Conservation (phyloP, 2,888 invertebrate species). For the Ectropis crepuscularia region DNA sequence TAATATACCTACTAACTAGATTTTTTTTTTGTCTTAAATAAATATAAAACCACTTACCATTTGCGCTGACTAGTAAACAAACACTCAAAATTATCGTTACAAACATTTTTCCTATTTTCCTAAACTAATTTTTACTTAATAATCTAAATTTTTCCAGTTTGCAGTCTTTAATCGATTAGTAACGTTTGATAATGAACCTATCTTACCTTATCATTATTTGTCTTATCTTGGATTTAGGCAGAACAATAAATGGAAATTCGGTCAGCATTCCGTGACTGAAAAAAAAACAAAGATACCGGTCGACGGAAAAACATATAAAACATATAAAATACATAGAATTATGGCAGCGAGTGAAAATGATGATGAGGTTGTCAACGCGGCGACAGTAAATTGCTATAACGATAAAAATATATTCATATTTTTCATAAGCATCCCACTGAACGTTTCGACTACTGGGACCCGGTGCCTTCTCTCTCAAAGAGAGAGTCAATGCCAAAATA, state of each 20-base stretch:
- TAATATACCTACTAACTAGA: too few species aligned
- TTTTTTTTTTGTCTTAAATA: background rate
- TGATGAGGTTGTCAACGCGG: too few species aligned
- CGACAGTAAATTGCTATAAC: too few species aligned
- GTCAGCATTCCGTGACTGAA: background rate
- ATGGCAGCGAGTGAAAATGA: too few species aligned
- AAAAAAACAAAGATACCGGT: background rate
- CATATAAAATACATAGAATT: background rate
- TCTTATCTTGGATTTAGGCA: conserved; percentile 24
- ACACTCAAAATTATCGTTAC: conserved; percentile 48
- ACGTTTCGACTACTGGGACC: too few species aligned
- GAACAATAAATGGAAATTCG: conserved; percentile 16
- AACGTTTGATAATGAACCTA: conserved; percentile 16
- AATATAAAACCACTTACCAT: conserved; percentile 47
- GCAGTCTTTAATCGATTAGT: conserved; percentile 3
- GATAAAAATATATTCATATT: too few species aligned
- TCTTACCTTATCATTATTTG: conserved; percentile 22
- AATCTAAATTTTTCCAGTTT: background rate
- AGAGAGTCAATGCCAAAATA: too few species aligned
- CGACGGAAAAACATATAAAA: background rate
- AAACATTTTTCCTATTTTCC: conserved; percentile 48
- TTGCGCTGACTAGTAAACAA: conserved; percentile 43
- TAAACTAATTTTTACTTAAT: background rate
- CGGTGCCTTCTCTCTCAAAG: too few species aligned
- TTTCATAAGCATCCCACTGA: too few species aligned